Percentiles rank a stretch among this genome's conserved stretches.
Evolutionary conservation across 2,113 vertebrate species (phyloP).

Genomic region (Callipepla californica): DNA sequence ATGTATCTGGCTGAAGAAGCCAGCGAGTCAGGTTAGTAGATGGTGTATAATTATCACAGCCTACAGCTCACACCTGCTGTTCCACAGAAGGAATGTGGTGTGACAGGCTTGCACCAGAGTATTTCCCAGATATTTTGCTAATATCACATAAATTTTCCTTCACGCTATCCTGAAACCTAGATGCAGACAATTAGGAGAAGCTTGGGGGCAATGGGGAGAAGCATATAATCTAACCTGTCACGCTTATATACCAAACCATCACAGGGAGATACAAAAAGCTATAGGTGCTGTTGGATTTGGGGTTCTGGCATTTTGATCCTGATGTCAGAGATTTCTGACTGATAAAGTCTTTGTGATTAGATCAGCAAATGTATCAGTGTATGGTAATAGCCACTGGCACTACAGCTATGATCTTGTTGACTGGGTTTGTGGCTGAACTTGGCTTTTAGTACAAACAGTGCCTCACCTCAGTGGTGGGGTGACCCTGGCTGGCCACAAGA

Average conservation of each 20-base stretch:
- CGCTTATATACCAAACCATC: accelerated
- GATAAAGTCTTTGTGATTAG: not conserved
- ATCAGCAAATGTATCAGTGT: not conserved
- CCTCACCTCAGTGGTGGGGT: not conserved
- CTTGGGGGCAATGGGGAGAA: not conserved
- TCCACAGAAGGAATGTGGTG: slow-evolving; percentile 51
- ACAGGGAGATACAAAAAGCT: not conserved
- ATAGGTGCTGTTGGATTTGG: not conserved
- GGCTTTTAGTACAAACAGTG: not conserved
- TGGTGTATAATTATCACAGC: slow-evolving; percentile 57
- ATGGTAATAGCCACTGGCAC: not conserved
- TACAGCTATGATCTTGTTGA: not conserved
- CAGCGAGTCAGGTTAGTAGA: not conserved
- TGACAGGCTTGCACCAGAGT: not conserved
- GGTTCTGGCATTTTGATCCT: not conserved
- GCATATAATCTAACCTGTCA: accelerated
- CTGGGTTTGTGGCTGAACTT: not conserved
- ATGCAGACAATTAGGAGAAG: not conserved
- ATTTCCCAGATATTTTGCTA: not conserved
- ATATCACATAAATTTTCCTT: not conserved
- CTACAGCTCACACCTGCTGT: slow-evolving; percentile 34
- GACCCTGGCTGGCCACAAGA: not conserved
- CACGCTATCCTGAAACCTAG: not conserved
- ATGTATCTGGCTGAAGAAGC: not conserved
- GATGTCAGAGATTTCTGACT: not conserved